Conservation (phyloP, 2,797 vertebrate genomes). For the Crossoptilon crossoptilon region DNA sequence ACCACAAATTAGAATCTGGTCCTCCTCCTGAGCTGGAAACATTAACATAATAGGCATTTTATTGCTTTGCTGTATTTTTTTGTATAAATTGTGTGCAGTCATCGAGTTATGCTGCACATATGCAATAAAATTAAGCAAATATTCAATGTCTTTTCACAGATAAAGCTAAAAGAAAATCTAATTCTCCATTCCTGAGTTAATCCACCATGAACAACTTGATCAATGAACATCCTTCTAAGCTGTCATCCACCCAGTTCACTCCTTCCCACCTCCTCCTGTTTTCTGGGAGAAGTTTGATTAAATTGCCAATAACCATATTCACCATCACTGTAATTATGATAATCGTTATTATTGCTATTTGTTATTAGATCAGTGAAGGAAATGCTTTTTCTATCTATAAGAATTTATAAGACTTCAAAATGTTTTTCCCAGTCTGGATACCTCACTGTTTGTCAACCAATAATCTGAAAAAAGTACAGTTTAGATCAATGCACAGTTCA, state of each 20-base stretch:
- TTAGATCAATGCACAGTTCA: conserved; percentile 1
- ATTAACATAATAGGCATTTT: not conserved
- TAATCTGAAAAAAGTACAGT: not conserved
- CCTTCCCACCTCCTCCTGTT: conserved; percentile 42
- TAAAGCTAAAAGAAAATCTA: conserved; percentile 47
- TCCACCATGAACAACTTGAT: conserved; percentile 25
- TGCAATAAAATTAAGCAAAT: conserved; percentile 48
- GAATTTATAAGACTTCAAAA: conserved; percentile 12
- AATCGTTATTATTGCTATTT: conserved; percentile 43
- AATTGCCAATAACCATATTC: conserved; percentile 50
- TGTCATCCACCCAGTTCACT: conserved; percentile 36
- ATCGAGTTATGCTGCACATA: not conserved
- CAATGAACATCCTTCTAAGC: conserved; percentile 54
- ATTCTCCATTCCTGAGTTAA: conserved; percentile 46
- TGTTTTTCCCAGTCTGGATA: not conserved
- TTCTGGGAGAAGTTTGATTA: conserved; percentile 54
- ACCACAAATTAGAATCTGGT: not conserved
- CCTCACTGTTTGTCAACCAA: not conserved
- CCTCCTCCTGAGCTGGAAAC: not conserved
- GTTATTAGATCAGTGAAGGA: conserved; percentile 29
- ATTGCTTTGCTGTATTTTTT: not conserved
- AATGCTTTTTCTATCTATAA: not conserved
- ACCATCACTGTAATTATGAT: not conserved
- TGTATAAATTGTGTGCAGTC: not conserved
- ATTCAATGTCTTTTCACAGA: conserved; percentile 39